Percentiles rank a stretch among this genome's conserved stretches.
These are phyloP conservation scores for Trichoplax adhaerens DNA, from an alignment of 37 sponge, comb jelly and placozoan genomes.

Conservation along the genomic window DNA sequence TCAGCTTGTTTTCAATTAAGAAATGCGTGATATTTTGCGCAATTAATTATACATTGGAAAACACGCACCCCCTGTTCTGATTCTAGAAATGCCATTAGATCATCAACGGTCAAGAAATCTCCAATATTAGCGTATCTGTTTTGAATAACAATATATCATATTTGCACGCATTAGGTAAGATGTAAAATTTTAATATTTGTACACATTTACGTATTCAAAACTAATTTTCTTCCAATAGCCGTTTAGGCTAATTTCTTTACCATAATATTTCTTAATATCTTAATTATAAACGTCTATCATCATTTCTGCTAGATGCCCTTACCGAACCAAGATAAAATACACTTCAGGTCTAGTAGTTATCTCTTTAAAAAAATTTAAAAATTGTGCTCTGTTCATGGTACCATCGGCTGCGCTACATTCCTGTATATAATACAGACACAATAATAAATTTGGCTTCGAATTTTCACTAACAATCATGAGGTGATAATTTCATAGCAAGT, in stretches of 20 bases:
- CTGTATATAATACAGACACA: too few species aligned
- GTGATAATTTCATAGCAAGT: too few species aligned
- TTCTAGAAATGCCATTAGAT: slow-evolving; percentile 7
- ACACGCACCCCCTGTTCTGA: slow-evolving; percentile 2
- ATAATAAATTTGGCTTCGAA: too few species aligned
- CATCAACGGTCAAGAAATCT: slow-evolving; percentile 3
- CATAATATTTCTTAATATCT: too few species aligned
- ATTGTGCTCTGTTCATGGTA: neutral
- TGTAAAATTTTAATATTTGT: slow-evolving; percentile 3
- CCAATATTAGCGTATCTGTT: neutral
- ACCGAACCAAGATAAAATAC: slow-evolving; percentile 18
- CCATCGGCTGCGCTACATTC: too few species aligned
- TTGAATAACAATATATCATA: neutral
- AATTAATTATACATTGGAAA: too few species aligned
- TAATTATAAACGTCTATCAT: too few species aligned
- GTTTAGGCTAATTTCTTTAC: too few species aligned
- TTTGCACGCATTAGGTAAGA: neutral
- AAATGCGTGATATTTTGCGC: too few species aligned
- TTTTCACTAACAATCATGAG: too few species aligned
- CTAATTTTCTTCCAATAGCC: neutral
- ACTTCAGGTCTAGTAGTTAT: slow-evolving; percentile 28
- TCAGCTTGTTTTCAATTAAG: too few species aligned
- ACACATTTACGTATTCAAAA: neutral
- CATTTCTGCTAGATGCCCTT: neutral
- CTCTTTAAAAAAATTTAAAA: slow-evolving; percentile 20